Evolutionary conservation across 2,113 vertebrate genomes (phyloP), one percentile per base, ranked within the genome.

Genomic region (Callithrix jacchus): DNA sequence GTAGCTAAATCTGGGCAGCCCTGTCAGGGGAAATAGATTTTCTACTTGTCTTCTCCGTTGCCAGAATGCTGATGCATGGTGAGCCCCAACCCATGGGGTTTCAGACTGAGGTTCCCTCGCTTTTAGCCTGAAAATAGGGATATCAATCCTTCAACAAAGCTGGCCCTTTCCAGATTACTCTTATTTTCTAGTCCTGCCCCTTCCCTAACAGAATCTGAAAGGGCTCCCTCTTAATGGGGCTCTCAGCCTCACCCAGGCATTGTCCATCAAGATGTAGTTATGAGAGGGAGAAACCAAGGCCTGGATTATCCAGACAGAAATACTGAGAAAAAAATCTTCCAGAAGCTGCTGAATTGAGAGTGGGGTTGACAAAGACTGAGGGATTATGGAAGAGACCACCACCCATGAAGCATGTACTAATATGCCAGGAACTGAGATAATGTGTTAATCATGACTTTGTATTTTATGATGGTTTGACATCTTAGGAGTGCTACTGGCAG

Each of bases 41-140:
- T 85, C 87, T 95, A 30, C 45, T n/a, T 97, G 23, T 84, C 77
- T 87, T 79, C 58, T 81, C 73, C 87, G n/a, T 90, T 47, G 14
- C 76, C 12, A 54, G 42, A 58, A 77, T 88, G 70, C 76, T 70
- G 64, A 35, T 76, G 7, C 20, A 12, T 30, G 35, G 45, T 45
- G 47, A 71, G 52, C n/a, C 61, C 21, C 23, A 49, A 14, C 25
- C 35, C 20, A 30, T 42, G 32, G 37, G 42, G 10, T 21, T 79
- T 52, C 64, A 84, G 9, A 76, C 10, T 74, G 70, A 32, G 42
- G 35, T 20, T 87, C 27, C 13, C 6, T 77, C 20, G 83, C 37
- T 52, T 37, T 35, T 3, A 87, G 49, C 45, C 52, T 32, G 25
- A 81, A 35, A 64, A 42, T 45, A 87, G 25, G 73, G 32, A 56